Base-by-base conservation (phyloP, 2,797 vertebrate species). In the Odontamblyopus rebecca region DNA sequence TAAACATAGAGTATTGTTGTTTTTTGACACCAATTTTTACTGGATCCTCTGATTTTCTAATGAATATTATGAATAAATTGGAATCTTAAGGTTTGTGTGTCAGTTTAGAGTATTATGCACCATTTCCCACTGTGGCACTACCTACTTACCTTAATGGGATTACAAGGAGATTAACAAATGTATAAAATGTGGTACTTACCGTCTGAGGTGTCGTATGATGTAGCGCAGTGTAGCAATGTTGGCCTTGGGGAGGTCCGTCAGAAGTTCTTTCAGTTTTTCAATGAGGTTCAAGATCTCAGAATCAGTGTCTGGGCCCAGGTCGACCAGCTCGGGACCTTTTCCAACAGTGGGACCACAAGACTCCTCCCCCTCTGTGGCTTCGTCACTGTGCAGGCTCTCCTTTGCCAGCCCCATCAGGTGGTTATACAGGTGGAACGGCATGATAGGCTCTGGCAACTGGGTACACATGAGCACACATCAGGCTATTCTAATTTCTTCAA, bases 381-480 rank as follows among this genome's bases (percentile, higher is more conserved):
- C 85, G 4, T 94, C 88, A 0, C 89, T 86, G 76, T 96, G 95
- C 72, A 97, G 71, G 81, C 94, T 98, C 82, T 99, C 98, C 87
- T 99, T 99, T 69, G 98, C 97, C 89, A 98, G 84, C 16, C 97
- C 97, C 96, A 99, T 96, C 23, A 99, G 93, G 64, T 86, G 92
- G 27, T 98, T 96, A 92, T 99, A 99, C 38, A 97, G 75, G 6
- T 91, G 92, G 90, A 99, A 99, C 0, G 93, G 95, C 92, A 99
- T 92, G 38, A 99, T 92, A 0, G 98, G 98, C 86, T 99, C 98
- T 0, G 97, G 98, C 44, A 99, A 93, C 98, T 99, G 91, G 11
- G 16, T 9, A 72, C 4, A 66, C 11, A 62, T 13, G 5, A 72
- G 9, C 15, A 4, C 44, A 48, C 44, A 48, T 60, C 35, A 61